Evolutionary conservation across 2,113 vertebrate genomes (phyloP).

Genomic region (Poecile atricapillus): DNA sequence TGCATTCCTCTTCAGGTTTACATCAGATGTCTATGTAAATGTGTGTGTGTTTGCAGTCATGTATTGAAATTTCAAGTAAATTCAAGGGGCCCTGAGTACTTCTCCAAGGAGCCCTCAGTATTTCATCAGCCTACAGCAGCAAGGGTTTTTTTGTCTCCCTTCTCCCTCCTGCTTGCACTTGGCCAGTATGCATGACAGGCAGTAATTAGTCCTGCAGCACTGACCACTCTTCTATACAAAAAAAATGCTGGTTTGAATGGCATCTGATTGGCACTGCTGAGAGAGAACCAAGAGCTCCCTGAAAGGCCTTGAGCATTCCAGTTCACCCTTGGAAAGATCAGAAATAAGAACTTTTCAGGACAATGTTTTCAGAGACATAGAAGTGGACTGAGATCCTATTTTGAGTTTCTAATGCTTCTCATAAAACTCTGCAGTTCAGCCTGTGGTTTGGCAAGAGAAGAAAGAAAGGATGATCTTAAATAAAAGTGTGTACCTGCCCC

Average conservation of each 20-base stretch:
- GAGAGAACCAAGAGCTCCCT: not conserved
- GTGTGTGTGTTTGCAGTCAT: not conserved
- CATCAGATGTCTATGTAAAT: not conserved
- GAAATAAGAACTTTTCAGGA: not conserved
- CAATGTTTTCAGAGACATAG: not conserved
- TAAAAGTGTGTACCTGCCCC: not conserved
- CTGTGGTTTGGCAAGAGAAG: not conserved
- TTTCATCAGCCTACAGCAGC: not conserved
- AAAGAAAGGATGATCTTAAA: not conserved
- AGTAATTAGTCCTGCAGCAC: not conserved
- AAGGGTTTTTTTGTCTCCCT: not conserved
- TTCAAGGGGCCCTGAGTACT: not conserved
- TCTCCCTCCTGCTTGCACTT: not conserved
- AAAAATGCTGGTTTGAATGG: not conserved
- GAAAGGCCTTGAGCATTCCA: not conserved
- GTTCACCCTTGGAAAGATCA: not conserved
- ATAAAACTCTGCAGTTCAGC: not conserved
- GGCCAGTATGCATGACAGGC: not conserved
- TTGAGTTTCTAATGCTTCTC: not conserved
- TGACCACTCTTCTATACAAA: not conserved
- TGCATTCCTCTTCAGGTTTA: not conserved
- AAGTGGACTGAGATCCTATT: not conserved
- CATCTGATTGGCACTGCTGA: constrained; percentile 10
- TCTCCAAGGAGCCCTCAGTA: not conserved
- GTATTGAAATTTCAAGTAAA: not conserved